A percentile compares a stretch with the other conserved stretches of the same genome.
Evolutionary conservation across 2,113 vertebrate species (phyloP).

Genomic region (Stercorarius parasiticus): DNA sequence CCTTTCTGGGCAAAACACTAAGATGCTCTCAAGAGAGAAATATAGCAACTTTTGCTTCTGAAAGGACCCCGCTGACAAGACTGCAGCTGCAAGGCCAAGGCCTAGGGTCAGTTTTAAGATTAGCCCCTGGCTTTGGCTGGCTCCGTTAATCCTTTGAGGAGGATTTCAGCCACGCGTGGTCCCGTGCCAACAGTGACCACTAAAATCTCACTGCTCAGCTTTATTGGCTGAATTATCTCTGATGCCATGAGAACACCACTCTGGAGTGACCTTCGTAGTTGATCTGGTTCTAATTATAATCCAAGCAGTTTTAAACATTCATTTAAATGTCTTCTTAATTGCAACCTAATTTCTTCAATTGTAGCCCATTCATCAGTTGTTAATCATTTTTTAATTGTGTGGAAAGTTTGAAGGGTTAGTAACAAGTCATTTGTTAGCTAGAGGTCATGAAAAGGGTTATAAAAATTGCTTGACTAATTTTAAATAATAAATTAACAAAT

Average conservation of each 20-base stretch:
- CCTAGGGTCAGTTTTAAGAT: background rate
- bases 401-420: constrained; percentile 70
- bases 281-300: constrained; percentile 69
- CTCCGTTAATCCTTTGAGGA: background rate
- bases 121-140: background rate
- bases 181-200: background rate
- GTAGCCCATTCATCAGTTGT: constrained; percentile 65
- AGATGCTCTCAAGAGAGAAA: background rate
- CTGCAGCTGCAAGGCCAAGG: background rate
- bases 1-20: background rate
- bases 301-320: constrained; percentile 61
- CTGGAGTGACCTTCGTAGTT: constrained; percentile 21
- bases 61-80: background rate
- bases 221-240: constrained; percentile 23
- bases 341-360: constrained; percentile 67
- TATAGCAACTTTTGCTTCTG: background rate
- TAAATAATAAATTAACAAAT: constrained; percentile 60
- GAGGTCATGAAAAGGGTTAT: constrained; percentile 62
- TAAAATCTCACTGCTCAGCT: background rate
- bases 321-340: constrained; percentile 68
- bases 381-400: constrained; percentile 73
- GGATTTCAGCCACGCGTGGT: background rate
- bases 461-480: constrained; percentile 63
- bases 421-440: constrained; percentile 70
- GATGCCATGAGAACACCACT: constrained; percentile 10